Percentiles rank a stretch among this genome's conserved stretches.
phyloP scores from a whole-genome alignment of 2,113 vertebrate species.

The Xiphorhynchus elegans region DNA sequence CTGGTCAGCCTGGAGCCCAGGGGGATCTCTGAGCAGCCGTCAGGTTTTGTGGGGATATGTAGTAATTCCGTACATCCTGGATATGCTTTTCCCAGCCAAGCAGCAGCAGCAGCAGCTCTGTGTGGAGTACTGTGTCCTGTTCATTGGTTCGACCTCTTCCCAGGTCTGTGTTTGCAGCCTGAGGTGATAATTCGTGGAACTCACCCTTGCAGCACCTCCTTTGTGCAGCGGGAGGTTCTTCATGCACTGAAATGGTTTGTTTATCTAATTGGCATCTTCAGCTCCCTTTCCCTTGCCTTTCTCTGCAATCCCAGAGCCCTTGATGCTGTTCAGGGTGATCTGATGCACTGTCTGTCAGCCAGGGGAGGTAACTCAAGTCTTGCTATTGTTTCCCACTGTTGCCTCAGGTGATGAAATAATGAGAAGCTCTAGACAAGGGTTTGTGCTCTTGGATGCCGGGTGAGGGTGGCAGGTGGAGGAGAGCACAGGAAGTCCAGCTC shows the following conservation, averaged over 20 bases:
- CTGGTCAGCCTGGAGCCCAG: neutral
- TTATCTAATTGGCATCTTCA: neutral
- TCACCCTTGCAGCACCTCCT: neutral
- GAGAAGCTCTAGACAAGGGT: neutral
- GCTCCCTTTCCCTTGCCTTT: neutral
- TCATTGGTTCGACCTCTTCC: neutral
- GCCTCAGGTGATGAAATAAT: neutral
- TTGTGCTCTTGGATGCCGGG: neutral
- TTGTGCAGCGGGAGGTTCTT: neutral
- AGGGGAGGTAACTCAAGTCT: neutral
- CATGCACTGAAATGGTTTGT: neutral
- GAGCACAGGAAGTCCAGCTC: neutral
- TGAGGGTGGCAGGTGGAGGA: neutral
- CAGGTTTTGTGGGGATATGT: rapidly evolving
- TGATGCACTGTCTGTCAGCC: neutral
- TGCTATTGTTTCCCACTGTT: neutral
- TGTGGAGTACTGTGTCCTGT: neutral
- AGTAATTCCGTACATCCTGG: neutral
- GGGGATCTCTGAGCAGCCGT: rapidly evolving
- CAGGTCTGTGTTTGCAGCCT: neutral
- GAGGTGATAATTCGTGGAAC: neutral
- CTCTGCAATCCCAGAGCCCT: neutral
- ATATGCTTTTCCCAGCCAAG: rapidly evolving
- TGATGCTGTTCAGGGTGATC: neutral
- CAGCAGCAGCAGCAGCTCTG: neutral